Base-by-base conservation (phyloP, 2,888 invertebrate genomes). In the Anthrax anthrax region DNA sequence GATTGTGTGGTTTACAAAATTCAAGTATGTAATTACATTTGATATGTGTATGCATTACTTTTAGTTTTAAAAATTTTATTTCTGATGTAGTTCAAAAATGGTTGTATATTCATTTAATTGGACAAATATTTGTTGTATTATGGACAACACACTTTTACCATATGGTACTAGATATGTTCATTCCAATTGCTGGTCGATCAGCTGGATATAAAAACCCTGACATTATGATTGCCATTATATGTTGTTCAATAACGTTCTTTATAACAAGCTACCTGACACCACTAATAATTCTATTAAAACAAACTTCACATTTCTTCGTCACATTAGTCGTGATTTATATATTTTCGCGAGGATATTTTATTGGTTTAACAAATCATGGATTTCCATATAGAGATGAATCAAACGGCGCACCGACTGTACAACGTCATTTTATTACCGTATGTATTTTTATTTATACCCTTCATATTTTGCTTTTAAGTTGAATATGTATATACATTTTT, bases 331-430 rank as follows among this genome's bases (percentile, higher is more conserved):
- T 57, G 12, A 51, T 61, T 16, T 59, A 58, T 47, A 41, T 61
- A 10, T 50, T 60, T 17, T 58, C 62, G 18, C 50, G 61, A 36
- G 59, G 58, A 36, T 58, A 62, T 46, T 54, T 60, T 17, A 53
- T 63, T 14, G 61, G 70, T 2, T 56, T 55, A 18, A 59, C 61
- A 19, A 62, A 69, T 5, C 56, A 74, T 19, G 76, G 77, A 6
- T 74, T 75, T 55, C 77, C 77, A 1, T 78, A 73, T 57, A 65
- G 65, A 44, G 70, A 65, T 46, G 67, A 71, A 39, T 58, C 61
- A 2, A 57, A 60, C 10, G 58, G 57, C 17, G 47, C 56, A 27
- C 64, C 64, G 9, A 54, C 58, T 44, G 68, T 72, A 1, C 72
- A 77, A 55, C 59, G 77, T 27, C 66, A 72, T 50, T 64, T 70